Conservation (phyloP, 64 coral and sea anemone genomes). For the Montipora cactus region DNA sequence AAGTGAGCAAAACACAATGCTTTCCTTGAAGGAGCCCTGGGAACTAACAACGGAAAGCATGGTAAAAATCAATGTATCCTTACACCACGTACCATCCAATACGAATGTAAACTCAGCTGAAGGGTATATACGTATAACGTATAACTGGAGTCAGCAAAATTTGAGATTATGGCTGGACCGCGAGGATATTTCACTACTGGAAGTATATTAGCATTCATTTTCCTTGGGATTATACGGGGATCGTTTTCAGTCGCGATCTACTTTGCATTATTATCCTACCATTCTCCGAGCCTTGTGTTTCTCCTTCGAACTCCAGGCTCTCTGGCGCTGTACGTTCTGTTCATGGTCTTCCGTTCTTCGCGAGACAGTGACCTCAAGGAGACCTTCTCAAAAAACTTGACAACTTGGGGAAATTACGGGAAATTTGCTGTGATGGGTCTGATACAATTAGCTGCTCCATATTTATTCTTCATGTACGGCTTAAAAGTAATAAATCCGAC, state of each 20-base stretch:
- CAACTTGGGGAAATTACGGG: slow-evolving; percentile 65
- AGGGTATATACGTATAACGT: too few species aligned
- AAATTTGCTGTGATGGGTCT: slow-evolving; percentile 91
- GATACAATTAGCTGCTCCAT: slow-evolving; percentile 89
- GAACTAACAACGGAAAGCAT: too few species aligned
- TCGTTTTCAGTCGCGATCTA: slow-evolving; percentile 82
- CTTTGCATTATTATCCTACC: slow-evolving; percentile 80
- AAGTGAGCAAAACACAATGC: too few species aligned
- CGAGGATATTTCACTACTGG: slow-evolving; percentile 72
- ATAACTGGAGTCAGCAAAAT: background rate
- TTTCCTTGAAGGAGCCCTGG: too few species aligned
- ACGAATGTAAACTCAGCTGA: too few species aligned
- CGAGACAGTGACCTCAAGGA: slow-evolving; percentile 72
- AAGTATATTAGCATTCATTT: slow-evolving; percentile 79
- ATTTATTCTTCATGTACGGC: slow-evolving; percentile 92
- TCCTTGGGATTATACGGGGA: slow-evolving; percentile 88
- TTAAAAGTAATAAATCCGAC: slow-evolving; percentile 87
- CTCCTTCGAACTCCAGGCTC: slow-evolving; percentile 95
- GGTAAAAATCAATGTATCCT: too few species aligned
- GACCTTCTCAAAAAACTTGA: slow-evolving; percentile 64
- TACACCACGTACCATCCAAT: too few species aligned
- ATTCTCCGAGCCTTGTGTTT: slow-evolving; percentile 86
- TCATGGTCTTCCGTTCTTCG: slow-evolving; percentile 46
- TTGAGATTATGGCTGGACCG: slow-evolving; percentile 43
- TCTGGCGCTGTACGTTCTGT: slow-evolving; percentile 64